These are phyloP conservation scores for Patella caerulea DNA, from an alignment of 2,888 invertebrate species.

Conservation along the genomic window DNA sequence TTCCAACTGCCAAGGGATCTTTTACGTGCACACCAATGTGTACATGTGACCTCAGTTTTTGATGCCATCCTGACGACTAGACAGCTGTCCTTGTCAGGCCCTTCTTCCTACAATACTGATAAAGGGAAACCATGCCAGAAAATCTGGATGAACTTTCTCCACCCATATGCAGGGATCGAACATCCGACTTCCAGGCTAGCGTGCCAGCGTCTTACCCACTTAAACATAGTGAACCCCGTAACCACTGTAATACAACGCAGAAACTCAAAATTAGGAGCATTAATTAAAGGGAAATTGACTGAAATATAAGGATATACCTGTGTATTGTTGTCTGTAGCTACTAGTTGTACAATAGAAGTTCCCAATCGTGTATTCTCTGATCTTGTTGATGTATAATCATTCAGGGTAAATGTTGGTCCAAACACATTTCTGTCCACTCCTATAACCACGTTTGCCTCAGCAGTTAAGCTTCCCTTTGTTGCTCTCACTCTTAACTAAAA, in stretches of 20 bases:
- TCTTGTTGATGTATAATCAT: constrained; percentile 47
- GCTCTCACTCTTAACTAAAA: constrained; percentile 56
- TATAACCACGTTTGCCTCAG: constrained; percentile 54
- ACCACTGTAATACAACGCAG: background rate
- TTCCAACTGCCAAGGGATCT: too few species aligned
- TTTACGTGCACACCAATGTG: too few species aligned
- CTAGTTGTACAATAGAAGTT: constrained; percentile 47
- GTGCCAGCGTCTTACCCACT: too few species aligned
- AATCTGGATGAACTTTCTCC: too few species aligned
- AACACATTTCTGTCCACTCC: constrained; percentile 58
- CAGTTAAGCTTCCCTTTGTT: constrained; percentile 50
- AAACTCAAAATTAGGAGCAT: background rate
- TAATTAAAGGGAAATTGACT: too few species aligned
- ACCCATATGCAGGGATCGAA: too few species aligned
- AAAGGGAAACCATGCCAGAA: too few species aligned
- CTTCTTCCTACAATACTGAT: too few species aligned
- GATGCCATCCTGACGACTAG: too few species aligned
- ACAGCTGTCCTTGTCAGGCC: too few species aligned
- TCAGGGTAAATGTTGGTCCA: constrained; percentile 51
- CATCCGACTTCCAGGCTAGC: too few species aligned
- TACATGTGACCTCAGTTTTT: too few species aligned
- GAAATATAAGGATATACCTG: constrained; percentile 28
- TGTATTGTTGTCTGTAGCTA: constrained; percentile 50
- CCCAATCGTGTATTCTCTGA: constrained; percentile 54
- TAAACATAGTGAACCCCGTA: background rate